phyloP scores from a whole-genome alignment of 2,113 vertebrate genomes.

The Vombatus ursinus region DNA sequence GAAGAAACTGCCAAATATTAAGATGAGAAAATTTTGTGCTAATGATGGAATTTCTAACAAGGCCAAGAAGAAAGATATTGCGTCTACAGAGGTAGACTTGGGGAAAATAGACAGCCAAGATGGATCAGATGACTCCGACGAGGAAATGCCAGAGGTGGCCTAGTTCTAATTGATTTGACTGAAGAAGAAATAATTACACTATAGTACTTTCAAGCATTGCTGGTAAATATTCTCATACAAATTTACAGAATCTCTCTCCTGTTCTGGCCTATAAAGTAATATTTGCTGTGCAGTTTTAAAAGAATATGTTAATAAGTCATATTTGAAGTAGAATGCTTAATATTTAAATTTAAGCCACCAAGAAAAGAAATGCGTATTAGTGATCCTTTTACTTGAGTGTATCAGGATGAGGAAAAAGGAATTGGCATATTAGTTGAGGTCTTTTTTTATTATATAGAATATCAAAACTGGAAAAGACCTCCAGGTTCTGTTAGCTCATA shows the following conservation, averaged over 20 bases:
- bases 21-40: conserved; percentile 91
- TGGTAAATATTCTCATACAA: background rate
- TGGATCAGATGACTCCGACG: conserved; percentile 71
- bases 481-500: background rate
- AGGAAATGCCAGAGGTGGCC: conserved; percentile 67
- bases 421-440: background rate
- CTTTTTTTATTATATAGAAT: background rate
- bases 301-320: background rate
- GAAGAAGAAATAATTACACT: conserved; percentile 19
- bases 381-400: background rate
- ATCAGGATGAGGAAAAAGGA: background rate
- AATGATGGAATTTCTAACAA: conserved; percentile 78
- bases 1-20: conserved; percentile 96
- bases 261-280: background rate
- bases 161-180: background rate
- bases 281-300: conserved; percentile 50
- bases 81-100: conserved; percentile 62
- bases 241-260: conserved; percentile 10
- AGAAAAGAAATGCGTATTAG: background rate
- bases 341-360: conserved; percentile 40
- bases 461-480: background rate
- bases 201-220: background rate
- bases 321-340: conserved; percentile 46
- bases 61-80: conserved; percentile 67
- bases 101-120: conserved; percentile 50